These are phyloP conservation scores for Caenorhabditis panamensis DNA, from an alignment of 2,888 invertebrate genomes.

Conservation along the genomic window DNA sequence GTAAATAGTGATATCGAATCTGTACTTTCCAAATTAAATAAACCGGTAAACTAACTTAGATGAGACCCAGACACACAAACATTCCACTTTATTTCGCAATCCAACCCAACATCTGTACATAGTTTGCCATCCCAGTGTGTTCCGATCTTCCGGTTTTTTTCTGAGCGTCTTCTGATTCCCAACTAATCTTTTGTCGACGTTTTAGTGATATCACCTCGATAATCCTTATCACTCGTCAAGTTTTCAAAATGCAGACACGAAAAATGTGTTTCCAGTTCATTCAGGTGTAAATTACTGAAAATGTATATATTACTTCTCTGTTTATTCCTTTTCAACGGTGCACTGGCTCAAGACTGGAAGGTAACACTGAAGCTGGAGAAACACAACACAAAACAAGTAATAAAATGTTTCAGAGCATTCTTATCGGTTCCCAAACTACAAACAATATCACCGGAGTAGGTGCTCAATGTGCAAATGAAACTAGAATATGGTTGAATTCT, in stretches of 20 bases:
- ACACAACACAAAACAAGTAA: background rate
- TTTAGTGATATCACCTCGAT: background rate
- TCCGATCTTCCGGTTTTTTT: background rate
- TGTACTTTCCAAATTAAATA: background rate
- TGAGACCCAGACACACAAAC: background rate
- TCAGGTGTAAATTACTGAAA: background rate
- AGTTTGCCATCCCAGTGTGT: background rate
- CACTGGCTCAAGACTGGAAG: background rate
- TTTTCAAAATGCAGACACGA: background rate
- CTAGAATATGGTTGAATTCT: slow-evolving; percentile 32
- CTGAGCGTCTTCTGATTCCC: background rate
- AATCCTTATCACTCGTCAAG: background rate
- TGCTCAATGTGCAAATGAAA: slow-evolving; percentile 43
- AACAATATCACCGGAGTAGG: slow-evolving; percentile 27
- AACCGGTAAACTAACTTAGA: background rate
- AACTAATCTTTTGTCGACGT: background rate
- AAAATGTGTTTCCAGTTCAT: background rate
- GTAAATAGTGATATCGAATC: background rate
- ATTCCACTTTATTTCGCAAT: background rate
- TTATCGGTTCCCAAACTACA: background rate
- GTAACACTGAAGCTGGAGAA: background rate
- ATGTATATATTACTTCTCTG: background rate
- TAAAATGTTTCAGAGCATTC: background rate
- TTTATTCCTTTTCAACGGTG: background rate
- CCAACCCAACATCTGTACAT: background rate